phyloP scores from a whole-genome alignment of 1,140 invertebrate genomes.

The Eufriesea mexicana region DNA sequence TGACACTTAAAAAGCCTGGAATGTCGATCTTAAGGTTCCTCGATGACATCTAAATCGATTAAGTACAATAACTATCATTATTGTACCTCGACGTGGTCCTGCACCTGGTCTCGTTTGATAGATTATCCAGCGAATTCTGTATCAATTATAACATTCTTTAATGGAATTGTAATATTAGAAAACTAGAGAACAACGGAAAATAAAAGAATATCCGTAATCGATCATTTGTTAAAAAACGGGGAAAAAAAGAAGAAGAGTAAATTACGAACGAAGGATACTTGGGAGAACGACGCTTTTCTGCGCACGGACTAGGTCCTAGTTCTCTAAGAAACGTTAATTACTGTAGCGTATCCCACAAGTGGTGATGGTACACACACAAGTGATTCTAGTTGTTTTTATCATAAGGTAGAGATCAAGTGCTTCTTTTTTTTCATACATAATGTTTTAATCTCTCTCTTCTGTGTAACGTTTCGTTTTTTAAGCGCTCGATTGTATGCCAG shows the following conservation, averaged over 20 bases:
- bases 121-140: not conserved
- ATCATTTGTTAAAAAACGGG: not conserved
- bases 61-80: not conserved
- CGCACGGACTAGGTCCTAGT: slow-evolving; percentile 68
- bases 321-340: slow-evolving; percentile 70
- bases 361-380: slow-evolving; percentile 75
- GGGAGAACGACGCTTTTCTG: slow-evolving; percentile 73
- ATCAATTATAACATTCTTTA: not conserved
- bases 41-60: no score
- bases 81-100: not conserved
- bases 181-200: not conserved
- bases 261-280: slow-evolving; percentile 49
- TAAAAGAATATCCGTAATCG: slow-evolving; percentile 4
- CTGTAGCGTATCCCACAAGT: slow-evolving; percentile 74
- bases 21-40: not conserved
- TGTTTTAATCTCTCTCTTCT: slow-evolving; percentile 25
- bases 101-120: not conserved
- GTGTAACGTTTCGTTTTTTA: slow-evolving; percentile 20
- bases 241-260: not conserved
- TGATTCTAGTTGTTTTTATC: slow-evolving; percentile 79
- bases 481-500: slow-evolving; percentile 20
- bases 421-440: slow-evolving; percentile 52
- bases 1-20: not conserved
- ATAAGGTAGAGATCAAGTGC: slow-evolving; percentile 67
- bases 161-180: not conserved